Evolutionary conservation across 2,113 vertebrate species (phyloP).

Genomic region (human (Homo sapiens)): GRCh38 chr2:193960501-193961000

Average conservation of each 20-base stretch:
- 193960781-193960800: not conserved
- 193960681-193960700: not conserved
- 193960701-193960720: not conserved
- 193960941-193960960: constrained; percentile 53
- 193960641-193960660: not conserved
- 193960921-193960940: not conserved
- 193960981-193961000: not conserved
- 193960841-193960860: not conserved
- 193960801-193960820: not conserved
- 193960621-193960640: not conserved
- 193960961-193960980: constrained; percentile 37
- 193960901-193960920: not conserved
- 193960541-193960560: not conserved
- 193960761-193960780: not conserved
- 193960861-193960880: not conserved
- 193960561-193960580: not conserved
- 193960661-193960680: not conserved
- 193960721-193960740: constrained; percentile 4
- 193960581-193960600: not conserved
- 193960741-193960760: not conserved
- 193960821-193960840: not conserved
- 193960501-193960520: not conserved
- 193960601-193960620: not conserved
- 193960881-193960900: not conserved
- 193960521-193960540: not conserved